Conservation (phyloP, 2,113 vertebrate species). For the Genyomyrus donnyi region DNA sequence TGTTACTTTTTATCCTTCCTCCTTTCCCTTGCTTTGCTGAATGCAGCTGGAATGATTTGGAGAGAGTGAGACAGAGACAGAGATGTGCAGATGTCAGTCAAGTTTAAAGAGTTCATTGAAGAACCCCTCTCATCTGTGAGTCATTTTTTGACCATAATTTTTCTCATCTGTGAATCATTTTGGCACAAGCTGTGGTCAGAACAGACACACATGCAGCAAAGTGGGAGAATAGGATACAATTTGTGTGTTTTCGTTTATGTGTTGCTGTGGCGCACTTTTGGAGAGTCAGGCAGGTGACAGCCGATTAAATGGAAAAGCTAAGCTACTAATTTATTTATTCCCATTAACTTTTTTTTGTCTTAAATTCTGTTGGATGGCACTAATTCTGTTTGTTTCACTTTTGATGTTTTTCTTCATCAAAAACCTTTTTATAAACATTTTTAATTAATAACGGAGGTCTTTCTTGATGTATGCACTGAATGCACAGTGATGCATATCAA, state of each 20-base stretch:
- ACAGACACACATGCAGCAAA: not conserved
- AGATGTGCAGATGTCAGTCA: not conserved
- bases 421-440: not conserved
- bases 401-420: not conserved
- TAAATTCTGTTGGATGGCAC: not conserved
- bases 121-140: constrained; percentile 10
- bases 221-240: not conserved
- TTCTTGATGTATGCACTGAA: not conserved
- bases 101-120: not conserved
- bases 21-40: not conserved
- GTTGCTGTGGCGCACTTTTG: not conserved
- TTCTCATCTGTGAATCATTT: not conserved
- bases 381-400: not conserved
- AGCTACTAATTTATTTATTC: not conserved
- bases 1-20: not conserved
- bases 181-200: not conserved
- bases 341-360: not conserved
- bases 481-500: not conserved
- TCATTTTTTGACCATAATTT: not conserved
- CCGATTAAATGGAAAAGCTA: not conserved
- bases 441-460: constrained; percentile 22
- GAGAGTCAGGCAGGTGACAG: not conserved
- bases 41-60: not conserved
- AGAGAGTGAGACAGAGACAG: constrained; percentile 1
- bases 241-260: not conserved